Evolutionary conservation across 1,140 invertebrate species (phyloP).

Genomic region (Sipha flava): DNA sequence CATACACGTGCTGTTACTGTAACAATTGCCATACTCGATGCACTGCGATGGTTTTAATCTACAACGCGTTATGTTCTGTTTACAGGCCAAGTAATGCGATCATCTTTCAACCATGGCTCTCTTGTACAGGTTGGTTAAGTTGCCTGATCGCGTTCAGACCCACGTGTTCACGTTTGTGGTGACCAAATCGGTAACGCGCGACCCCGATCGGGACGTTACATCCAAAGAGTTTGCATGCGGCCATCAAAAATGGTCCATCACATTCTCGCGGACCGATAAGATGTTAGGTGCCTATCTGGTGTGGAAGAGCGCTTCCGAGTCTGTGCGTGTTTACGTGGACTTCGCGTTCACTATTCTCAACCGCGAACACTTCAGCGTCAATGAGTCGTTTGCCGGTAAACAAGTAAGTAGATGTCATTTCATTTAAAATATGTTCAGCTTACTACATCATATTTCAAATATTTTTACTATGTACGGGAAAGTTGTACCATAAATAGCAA

Average conservation of each 20-base stretch:
- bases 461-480: too few species aligned
- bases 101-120: slow-evolving; percentile 57
- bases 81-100: slow-evolving; percentile 13
- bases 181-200: slow-evolving; percentile 66
- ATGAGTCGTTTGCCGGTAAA: slow-evolving; percentile 74
- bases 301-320: slow-evolving; percentile 64
- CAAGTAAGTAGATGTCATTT: slow-evolving; percentile 44
- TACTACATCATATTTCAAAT: neutral
- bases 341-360: slow-evolving; percentile 78
- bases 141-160: slow-evolving; percentile 73
- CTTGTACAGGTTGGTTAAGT: slow-evolving; percentile 72
- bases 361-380: slow-evolving; percentile 74
- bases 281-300: slow-evolving; percentile 73
- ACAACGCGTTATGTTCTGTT: neutral
- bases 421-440: slow-evolving; percentile 21
- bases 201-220: slow-evolving; percentile 70
- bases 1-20: too few species aligned
- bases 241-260: slow-evolving; percentile 79
- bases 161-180: slow-evolving; percentile 79
- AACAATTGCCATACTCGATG: too few species aligned
- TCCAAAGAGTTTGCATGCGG: slow-evolving; percentile 78
- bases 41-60: too few species aligned
- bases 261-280: slow-evolving; percentile 69
- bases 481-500: too few species aligned
- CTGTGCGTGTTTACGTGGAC: slow-evolving; percentile 69